Evolutionary conservation across 2,113 vertebrate species (phyloP).

Genomic region (Oophaga pumilio): DNA sequence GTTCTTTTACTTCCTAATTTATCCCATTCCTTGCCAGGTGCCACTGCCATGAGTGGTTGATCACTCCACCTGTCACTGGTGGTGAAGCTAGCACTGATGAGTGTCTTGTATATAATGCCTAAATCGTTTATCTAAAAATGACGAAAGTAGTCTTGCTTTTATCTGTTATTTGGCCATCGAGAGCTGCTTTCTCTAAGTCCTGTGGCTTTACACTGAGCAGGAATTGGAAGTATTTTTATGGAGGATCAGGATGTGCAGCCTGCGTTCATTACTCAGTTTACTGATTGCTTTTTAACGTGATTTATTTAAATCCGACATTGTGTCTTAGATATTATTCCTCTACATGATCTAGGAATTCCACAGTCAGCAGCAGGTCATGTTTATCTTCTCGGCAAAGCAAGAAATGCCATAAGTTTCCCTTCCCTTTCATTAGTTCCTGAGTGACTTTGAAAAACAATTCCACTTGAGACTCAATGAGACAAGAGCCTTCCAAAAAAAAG

Average conservation of each 20-base stretch:
- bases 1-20: too few species aligned
- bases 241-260: not conserved
- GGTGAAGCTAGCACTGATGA: too few species aligned
- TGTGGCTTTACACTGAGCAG: not conserved
- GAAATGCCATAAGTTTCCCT: conserved; percentile 33
- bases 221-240: conserved; percentile 3
- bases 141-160: too few species aligned
- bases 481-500: conserved; percentile 35
- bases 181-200: not conserved
- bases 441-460: conserved; percentile 51
- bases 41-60: too few species aligned
- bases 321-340: conserved; percentile 2
- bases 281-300: conserved; percentile 5
- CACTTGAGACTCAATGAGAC: conserved; percentile 51
- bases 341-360: conserved; percentile 1
- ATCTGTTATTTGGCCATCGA: too few species aligned
- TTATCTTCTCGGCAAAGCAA: conserved; percentile 38
- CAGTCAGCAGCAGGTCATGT: conserved; percentile 24
- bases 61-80: too few species aligned
- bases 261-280: not conserved
- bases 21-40: too few species aligned
- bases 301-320: conserved; percentile 10
- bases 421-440: conserved; percentile 36
- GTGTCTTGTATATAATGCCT: too few species aligned
- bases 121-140: too few species aligned